These are phyloP conservation scores for Siphamia tubifer DNA, from an alignment of 2,113 vertebrate species.

Conservation along the genomic window DNA sequence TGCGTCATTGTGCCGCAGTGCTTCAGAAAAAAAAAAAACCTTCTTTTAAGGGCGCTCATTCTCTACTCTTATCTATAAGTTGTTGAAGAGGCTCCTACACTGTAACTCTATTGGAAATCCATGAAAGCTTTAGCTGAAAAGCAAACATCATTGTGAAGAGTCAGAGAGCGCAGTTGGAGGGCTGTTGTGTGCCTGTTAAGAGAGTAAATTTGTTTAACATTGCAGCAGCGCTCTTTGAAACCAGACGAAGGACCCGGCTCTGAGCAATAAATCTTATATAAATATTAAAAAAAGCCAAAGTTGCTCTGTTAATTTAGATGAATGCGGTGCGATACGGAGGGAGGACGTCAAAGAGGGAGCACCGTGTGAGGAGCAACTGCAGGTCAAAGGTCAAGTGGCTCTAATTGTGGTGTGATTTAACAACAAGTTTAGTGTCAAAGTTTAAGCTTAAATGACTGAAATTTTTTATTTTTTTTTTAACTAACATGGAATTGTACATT, in stretches of 20 bases:
- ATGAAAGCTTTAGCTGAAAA: conserved; percentile 46
- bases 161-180: conserved; percentile 23
- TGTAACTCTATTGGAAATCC: conserved; percentile 3
- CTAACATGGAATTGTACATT: too few relatives aligned
- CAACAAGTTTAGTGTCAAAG: not conserved
- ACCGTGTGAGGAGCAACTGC: conserved; percentile 39
- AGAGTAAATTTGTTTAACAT: conserved; percentile 46
- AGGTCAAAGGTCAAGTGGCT: conserved; percentile 58
- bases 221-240: conserved; percentile 9
- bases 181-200: conserved; percentile 26
- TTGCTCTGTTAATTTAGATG: conserved; percentile 9
- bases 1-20: too few relatives aligned
- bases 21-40: too few relatives aligned
- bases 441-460: too few relatives aligned
- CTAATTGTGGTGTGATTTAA: conserved; percentile 30
- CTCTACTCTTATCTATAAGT: not conserved
- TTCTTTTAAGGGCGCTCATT: too few relatives aligned
- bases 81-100: conserved; percentile 37
- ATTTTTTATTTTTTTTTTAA: too few relatives aligned
- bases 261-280: conserved; percentile 5
- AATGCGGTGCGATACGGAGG: conserved; percentile 27
- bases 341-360: conserved; percentile 15
- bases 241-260: conserved; percentile 1
- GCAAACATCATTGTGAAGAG: conserved; percentile 31
- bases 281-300: not conserved